These are phyloP conservation scores for Micromesistius poutassou DNA, from an alignment of 2,797 vertebrate genomes.

Conservation along the genomic window DNA sequence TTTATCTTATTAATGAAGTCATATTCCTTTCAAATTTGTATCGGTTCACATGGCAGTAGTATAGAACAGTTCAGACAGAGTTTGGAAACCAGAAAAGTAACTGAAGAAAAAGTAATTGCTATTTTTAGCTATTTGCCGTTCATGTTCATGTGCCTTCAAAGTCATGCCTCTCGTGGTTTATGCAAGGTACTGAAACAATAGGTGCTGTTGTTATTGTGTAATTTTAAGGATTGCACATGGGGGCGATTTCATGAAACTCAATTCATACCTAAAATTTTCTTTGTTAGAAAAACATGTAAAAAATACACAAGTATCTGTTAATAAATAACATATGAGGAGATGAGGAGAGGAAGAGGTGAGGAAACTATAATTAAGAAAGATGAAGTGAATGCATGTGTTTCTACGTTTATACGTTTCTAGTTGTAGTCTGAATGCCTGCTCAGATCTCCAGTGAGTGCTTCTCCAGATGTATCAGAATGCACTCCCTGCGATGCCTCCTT, in stretches of 20 bases:
- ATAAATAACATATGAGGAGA: background rate
- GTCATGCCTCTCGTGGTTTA: background rate
- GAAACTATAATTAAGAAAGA: background rate
- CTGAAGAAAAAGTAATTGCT: background rate
- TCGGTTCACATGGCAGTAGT: background rate
- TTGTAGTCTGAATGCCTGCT: constrained; percentile 39
- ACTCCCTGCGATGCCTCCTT: constrained; percentile 60
- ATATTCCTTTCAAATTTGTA: background rate
- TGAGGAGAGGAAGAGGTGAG: too few species aligned
- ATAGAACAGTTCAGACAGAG: background rate
- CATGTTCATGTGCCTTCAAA: background rate
- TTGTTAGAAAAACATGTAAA: background rate
- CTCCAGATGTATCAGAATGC: constrained; percentile 39
- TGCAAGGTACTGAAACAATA: background rate
- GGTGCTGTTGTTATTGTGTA: background rate
- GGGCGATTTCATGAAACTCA: background rate
- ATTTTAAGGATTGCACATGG: background rate
- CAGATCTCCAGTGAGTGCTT: constrained; percentile 49
- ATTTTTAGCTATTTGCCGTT: background rate
- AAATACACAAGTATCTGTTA: background rate
- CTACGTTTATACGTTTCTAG: constrained; percentile 47
- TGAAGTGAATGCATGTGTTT: background rate
- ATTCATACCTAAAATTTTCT: too few species aligned
- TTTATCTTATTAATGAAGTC: background rate
- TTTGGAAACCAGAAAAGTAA: background rate